Conservation (phyloP, 2,113 vertebrate species). For the Oriolus oriolus region DNA sequence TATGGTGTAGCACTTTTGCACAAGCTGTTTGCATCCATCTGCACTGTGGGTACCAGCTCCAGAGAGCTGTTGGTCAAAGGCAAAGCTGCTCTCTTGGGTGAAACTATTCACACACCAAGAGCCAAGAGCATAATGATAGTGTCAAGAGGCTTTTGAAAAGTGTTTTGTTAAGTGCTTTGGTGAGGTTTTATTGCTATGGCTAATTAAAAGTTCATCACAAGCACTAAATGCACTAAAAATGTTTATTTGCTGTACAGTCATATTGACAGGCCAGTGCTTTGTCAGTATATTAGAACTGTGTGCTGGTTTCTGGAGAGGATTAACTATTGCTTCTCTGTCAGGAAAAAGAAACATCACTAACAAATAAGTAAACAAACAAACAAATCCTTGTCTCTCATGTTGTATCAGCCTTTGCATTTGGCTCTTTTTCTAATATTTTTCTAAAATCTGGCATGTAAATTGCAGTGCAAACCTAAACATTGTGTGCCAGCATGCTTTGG, state of each 20-base stretch:
- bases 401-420: background rate
- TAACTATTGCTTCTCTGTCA: background rate
- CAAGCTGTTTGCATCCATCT: background rate
- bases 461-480: background rate
- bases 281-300: background rate
- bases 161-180: background rate
- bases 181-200: background rate
- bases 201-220: constrained; percentile 5
- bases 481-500: background rate
- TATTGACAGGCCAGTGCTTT: background rate
- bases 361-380: background rate
- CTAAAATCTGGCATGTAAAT: background rate
- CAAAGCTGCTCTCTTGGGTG: background rate
- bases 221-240: background rate
- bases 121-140: background rate
- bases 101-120: background rate
- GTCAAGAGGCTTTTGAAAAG: background rate
- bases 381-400: background rate
- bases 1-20: rapidly evolving
- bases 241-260: background rate
- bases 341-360: background rate
- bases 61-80: rapidly evolving
- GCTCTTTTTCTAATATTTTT: background rate
- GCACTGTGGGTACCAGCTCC: background rate
- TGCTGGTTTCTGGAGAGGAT: background rate